Percentiles rank a stretch among this genome's conserved stretches.
These are phyloP conservation scores for Chaetops frenatus DNA, from an alignment of 2,113 vertebrate genomes.

Conservation along the genomic window DNA sequence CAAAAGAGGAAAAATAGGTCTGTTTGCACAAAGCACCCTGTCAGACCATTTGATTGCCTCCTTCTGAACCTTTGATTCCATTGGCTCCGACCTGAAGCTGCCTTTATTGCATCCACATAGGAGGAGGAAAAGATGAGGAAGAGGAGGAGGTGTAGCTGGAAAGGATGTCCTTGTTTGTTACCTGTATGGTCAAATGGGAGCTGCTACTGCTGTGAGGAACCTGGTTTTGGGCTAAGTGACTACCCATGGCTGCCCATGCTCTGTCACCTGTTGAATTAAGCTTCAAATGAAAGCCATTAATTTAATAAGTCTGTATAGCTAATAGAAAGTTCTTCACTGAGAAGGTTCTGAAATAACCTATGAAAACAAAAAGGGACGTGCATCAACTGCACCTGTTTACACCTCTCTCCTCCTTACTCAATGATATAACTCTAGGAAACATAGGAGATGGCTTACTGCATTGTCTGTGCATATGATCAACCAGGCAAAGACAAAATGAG, in stretches of 20 bases:
- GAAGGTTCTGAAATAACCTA: not conserved
- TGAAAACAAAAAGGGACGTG: not conserved
- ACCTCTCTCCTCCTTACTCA: not conserved
- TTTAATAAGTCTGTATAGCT: not conserved
- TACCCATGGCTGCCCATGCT: not conserved
- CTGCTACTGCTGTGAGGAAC: not conserved
- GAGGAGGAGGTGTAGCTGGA: not conserved
- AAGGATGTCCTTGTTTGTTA: not conserved
- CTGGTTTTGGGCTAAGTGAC: not conserved
- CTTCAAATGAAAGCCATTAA: not conserved
- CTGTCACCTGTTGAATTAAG: not conserved
- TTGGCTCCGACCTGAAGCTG: not conserved
- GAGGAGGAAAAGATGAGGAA: not conserved
- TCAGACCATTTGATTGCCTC: not conserved
- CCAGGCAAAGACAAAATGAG: not conserved
- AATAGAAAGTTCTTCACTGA: not conserved
- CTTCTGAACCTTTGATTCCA: not conserved
- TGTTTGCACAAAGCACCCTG: not conserved
- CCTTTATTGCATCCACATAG: not conserved
- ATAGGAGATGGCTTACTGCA: accelerated
- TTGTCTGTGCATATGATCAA: not conserved
- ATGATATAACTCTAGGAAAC: not conserved
- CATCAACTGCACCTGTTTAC: not conserved
- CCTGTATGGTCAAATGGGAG: accelerated
- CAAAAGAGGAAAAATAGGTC: not conserved